Conservation (phyloP, 2,113 vertebrate species). For the Megaceryle maxima region DNA sequence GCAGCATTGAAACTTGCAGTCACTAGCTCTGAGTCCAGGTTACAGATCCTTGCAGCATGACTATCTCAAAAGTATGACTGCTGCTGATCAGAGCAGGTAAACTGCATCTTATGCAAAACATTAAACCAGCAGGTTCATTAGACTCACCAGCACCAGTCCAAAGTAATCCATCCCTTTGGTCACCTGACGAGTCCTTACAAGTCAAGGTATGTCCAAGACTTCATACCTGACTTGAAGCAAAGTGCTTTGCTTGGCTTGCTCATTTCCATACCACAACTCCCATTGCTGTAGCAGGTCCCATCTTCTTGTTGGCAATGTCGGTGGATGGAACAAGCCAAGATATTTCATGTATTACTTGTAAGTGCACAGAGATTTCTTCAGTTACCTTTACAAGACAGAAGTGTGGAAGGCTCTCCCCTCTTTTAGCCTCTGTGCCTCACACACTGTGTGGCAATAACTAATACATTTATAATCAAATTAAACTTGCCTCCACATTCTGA, state of each 20-base stretch:
- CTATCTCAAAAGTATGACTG: background rate
- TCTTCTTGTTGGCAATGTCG: background rate
- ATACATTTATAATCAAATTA: background rate
- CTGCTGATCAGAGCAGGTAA: background rate
- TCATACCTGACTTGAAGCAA: background rate
- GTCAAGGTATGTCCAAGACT: background rate
- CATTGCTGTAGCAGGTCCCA: background rate
- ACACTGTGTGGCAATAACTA: background rate
- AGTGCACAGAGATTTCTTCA: background rate
- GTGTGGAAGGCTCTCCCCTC: background rate
- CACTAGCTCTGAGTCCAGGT: background rate
- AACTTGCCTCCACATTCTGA: slow-evolving; percentile 92
- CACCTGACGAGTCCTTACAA: background rate
- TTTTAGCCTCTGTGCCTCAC: background rate
- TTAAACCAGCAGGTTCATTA: background rate
- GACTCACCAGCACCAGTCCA: background rate
- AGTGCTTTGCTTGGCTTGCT: background rate
- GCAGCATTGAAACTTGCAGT: background rate
- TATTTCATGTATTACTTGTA: background rate
- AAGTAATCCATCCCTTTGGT: background rate
- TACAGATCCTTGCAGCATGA: background rate
- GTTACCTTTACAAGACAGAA: background rate
- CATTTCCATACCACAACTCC: background rate
- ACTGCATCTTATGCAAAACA: background rate
- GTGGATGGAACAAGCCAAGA: background rate